Conservation (phyloP, 2,113 vertebrate species). For the Cavia porcellus region DNA sequence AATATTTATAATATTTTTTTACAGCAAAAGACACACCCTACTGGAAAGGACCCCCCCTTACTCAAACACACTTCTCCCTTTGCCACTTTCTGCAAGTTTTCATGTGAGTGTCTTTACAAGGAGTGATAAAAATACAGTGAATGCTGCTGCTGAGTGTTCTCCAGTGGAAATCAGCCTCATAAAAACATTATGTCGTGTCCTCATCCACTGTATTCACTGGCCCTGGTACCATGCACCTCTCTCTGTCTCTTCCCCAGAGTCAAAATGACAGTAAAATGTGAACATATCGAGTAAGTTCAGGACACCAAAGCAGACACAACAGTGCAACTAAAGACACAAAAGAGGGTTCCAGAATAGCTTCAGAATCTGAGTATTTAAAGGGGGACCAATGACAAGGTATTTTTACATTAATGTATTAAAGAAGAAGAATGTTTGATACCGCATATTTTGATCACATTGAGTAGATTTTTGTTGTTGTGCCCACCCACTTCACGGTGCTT, state of each 20-base stretch:
- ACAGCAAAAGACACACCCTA: background rate
- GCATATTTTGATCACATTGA: background rate
- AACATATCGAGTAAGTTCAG: background rate
- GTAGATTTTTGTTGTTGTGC: background rate
- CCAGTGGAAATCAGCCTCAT: background rate
- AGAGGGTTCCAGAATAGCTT: background rate
- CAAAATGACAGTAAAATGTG: background rate
- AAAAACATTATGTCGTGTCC: background rate
- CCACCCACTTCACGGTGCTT: background rate
- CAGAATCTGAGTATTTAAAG: background rate
- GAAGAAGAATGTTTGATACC: background rate
- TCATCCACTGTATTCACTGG: background rate
- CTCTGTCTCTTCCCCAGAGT: background rate
- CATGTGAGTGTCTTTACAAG: background rate
- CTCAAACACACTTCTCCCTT: background rate
- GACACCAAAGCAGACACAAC: background rate
- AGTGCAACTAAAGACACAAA: background rate
- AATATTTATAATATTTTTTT: background rate
- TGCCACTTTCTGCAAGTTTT: background rate
- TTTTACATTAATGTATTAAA: background rate
- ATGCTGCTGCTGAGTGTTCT: background rate
- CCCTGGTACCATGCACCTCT: background rate
- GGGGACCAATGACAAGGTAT: background rate
- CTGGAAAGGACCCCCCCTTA: background rate
- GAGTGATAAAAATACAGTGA: background rate